Evolutionary conservation across 2,113 vertebrate species (phyloP).

Genomic region (Ginglymostoma cirratum): DNA sequence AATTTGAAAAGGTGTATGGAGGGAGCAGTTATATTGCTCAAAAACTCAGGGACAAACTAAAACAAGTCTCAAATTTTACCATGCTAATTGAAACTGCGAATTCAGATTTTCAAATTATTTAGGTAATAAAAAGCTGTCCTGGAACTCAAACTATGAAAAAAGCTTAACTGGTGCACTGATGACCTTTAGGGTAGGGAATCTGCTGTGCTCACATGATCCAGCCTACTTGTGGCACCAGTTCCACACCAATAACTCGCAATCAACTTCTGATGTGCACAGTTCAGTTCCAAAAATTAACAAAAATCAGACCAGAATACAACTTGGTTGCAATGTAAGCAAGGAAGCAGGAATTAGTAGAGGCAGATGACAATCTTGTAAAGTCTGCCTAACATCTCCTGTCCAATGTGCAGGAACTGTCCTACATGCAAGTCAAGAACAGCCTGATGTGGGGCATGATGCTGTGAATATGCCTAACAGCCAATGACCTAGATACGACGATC

Average conservation of each 20-base stretch:
- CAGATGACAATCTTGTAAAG: neutral
- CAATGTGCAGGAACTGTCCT: neutral
- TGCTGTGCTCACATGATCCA: neutral
- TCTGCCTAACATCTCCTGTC: neutral
- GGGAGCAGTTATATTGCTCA: neutral
- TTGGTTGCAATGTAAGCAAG: neutral
- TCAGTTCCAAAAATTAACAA: neutral
- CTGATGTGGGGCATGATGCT: neutral
- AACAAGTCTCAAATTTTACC: neutral
- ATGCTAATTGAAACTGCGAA: neutral
- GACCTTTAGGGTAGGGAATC: neutral
- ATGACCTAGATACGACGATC: neutral
- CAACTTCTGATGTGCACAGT: neutral
- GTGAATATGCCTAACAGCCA: neutral
- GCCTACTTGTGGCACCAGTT: neutral
- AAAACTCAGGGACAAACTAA: neutral
- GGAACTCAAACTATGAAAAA: neutral
- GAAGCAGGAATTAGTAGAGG: neutral
- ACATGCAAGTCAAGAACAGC: neutral
- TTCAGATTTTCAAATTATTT: neutral
- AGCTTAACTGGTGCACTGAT: neutral
- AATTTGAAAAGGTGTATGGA: neutral
- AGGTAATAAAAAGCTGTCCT: neutral
- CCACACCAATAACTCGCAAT: neutral
- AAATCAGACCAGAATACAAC: neutral